Evolutionary conservation across 2,797 vertebrate species (phyloP).

Genomic region (Sebastes baramenuke): DNA sequence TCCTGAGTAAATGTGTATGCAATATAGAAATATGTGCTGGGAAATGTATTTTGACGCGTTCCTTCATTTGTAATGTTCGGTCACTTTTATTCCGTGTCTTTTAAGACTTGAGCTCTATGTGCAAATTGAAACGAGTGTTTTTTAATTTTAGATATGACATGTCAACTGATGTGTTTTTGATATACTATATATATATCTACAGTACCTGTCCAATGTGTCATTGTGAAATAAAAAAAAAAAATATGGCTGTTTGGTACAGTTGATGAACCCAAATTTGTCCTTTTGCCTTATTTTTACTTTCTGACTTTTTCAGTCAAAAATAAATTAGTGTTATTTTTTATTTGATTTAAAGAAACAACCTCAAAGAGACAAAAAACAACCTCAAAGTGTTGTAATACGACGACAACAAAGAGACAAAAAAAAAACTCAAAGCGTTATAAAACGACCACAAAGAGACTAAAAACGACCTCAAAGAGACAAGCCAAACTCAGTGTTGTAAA

Average conservation of each 20-base stretch:
- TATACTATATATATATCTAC: conserved; percentile 63
- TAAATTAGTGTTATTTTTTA: background rate
- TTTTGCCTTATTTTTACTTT: conserved; percentile 13
- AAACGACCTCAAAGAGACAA: too few relatives aligned
- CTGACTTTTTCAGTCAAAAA: background rate
- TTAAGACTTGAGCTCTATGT: conserved; percentile 71
- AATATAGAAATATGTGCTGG: conserved; percentile 73
- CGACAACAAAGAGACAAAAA: too few relatives aligned
- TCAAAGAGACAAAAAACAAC: background rate
- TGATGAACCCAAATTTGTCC: conserved; percentile 29
- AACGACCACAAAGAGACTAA: too few relatives aligned
- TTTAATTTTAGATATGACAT: conserved; percentile 76
- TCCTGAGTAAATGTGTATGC: conserved; percentile 78
- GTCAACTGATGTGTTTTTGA: conserved; percentile 78
- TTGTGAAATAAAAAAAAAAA: conserved; percentile 81
- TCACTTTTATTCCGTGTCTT: conserved; percentile 72
- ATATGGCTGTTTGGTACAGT: conserved; percentile 76
- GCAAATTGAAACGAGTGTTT: conserved; percentile 67
- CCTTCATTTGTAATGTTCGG: conserved; percentile 66
- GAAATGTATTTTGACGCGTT: conserved; percentile 63
- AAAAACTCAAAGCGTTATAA: too few relatives aligned
- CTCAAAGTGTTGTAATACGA: background rate
- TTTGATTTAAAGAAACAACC: too few relatives aligned
- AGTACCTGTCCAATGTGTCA: conserved; percentile 76
- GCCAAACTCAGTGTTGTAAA: too few relatives aligned